Evolutionary conservation across 1,140 invertebrate species (phyloP), one percentile per base, ranked within the genome.

Genomic region (Calliopsis andreniformis): DNA sequence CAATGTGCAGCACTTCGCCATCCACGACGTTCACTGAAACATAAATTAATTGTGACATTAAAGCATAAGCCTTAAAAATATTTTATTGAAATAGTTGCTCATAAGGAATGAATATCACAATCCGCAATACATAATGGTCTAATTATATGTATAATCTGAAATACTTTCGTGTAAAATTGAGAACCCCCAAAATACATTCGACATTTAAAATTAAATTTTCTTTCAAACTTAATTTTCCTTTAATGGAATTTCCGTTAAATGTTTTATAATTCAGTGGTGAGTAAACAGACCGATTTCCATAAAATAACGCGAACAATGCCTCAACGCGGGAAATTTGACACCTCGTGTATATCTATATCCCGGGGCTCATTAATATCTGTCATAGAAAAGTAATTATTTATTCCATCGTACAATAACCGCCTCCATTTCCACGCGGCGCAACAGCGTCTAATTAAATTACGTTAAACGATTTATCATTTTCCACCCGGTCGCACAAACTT

Each of bases 21-120:
- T 97, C 95, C 12, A 97, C 95, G 16, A 96, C 95, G 87, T 96
- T 97, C 20, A 97, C 97, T 97, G 93, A 92, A 94, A 88, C 61
- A 86, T 30, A 79, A 77, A 83, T 23, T 8, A 30, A 20, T 23
- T 16, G 14, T 8, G 28, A 18, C 18, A 25, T 59, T 42, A 69
- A 25, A 32, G 1, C n/a, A n/a, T n/a, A n/a, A n/a, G n/a, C n/a
- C n/a, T n/a, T n/a, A n/a, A n/a, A n/a, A n/a, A n/a, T n/a, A n/a
- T n/a, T n/a, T n/a, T n/a, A n/a, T n/a, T n/a, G n/a, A n/a, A n/a
- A n/a, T n/a, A n/a, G n/a, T n/a, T n/a, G n/a, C n/a, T n/a, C n/a
- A n/a, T n/a, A n/a, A n/a, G n/a, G n/a, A n/a, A n/a, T n/a, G n/a
- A n/a, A n/a, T n/a, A n/a, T n/a, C n/a, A n/a, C n/a, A n/a, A n/a